phyloP scores from a whole-genome alignment of 2,888 invertebrate genomes.

The Blastobasis lacticolella region DNA sequence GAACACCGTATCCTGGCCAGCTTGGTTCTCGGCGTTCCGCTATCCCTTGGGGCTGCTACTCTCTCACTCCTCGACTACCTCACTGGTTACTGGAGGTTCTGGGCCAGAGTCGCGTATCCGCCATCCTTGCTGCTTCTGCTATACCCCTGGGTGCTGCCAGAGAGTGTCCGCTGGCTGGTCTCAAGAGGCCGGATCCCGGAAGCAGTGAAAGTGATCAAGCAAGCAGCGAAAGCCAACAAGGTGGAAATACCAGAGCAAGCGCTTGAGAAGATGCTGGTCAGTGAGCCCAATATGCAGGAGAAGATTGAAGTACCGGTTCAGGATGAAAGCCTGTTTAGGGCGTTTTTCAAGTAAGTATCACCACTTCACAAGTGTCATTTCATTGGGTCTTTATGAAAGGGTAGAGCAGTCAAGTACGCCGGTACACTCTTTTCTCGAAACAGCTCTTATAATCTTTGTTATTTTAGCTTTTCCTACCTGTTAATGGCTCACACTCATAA shows the following conservation, averaged over 20 bases:
- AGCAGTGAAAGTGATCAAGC: conserved; percentile 71
- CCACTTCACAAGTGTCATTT: not conserved
- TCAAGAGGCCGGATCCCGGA: conserved; percentile 76
- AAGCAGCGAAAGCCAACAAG: conserved; percentile 77
- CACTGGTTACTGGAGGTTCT: conserved; percentile 79
- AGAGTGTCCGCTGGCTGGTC: conserved; percentile 85
- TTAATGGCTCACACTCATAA: no score
- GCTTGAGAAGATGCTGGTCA: conserved; percentile 47
- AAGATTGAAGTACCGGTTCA: conserved; percentile 28
- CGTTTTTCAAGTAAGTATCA: conserved; percentile 46
- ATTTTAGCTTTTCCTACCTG: no score
- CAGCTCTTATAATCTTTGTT: no score
- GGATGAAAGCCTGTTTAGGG: conserved; percentile 47
- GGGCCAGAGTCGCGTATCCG: conserved; percentile 79
- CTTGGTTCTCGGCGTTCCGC: conserved; percentile 79
- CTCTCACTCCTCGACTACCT: conserved; percentile 80
- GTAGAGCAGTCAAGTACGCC: no score
- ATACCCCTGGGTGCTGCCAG: conserved; percentile 82
- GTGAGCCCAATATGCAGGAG: conserved; percentile 33
- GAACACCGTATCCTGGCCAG: conserved; percentile 82
- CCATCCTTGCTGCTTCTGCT: conserved; percentile 79
- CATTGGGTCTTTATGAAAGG: no score
- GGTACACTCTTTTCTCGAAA: no score
- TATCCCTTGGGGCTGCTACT: conserved; percentile 80
- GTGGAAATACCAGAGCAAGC: conserved; percentile 60